Base-by-base conservation (phyloP, 1,140 invertebrate species). In the Drosophila nebulosa region DNA sequence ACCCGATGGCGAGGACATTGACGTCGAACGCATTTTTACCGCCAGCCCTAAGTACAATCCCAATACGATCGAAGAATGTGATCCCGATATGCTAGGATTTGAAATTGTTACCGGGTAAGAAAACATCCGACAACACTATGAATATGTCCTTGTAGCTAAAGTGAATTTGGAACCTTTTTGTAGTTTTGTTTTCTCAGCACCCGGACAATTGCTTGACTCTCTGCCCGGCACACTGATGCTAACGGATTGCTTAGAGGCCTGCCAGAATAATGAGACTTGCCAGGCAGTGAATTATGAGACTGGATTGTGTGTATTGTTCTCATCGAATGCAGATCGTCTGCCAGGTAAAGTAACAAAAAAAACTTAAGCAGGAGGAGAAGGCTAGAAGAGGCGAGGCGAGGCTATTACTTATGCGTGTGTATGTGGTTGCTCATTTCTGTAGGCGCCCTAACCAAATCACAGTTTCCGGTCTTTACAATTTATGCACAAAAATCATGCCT, bases 401-500 rank as follows among this genome's bases (percentile, higher is more conserved):
- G n/a, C n/a, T n/a, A n/a, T n/a, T n/a, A n/a, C n/a, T n/a, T n/a
- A n/a, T n/a, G 1, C n/a, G 5, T 16, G 12, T 4, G 14, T 39
- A n/a, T n/a, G n/a, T n/a, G n/a, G n/a, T n/a, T n/a, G n/a, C n/a
- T n/a, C n/a, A n/a, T n/a, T 58, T 27, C 1, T 58, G 26, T 94
- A 97, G 97, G 95, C 84, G 96, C 96, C 5, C 92, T 98, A 79
- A 96, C 96, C 16, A 95, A 96, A 84, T 98, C 97, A 6, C 97
- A 98, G 91, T 98, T 98, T 92, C 97, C 97, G 5, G 97, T 98
- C 59, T 98, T 98, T 92, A 98, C 97, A n/a, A 97, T 98, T 81
- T 98, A 98, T 93, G 97, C 97, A 46, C 97, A 98, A 92, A 98
- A 98, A 93, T 96, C 95, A 64, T 98, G 97, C 85, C 92, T 98